Conservation (phyloP, 92 coral and sea anemone species). For the Blastomussa wellsi region DNA sequence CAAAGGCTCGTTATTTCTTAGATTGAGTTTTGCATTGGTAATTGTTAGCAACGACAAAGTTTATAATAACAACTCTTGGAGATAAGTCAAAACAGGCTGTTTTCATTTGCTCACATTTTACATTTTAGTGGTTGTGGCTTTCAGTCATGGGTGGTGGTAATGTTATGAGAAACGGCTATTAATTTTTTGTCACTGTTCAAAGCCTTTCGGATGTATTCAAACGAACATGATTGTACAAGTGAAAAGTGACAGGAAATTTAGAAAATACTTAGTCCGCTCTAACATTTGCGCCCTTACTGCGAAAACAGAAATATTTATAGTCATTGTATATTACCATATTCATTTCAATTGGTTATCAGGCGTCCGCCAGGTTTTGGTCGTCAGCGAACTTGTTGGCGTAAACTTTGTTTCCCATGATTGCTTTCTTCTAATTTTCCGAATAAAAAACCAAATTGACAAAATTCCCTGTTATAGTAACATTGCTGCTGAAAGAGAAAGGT, state of each 20-base stretch:
- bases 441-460: not conserved
- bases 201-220: not conserved
- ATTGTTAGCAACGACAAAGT: conserved; percentile 10
- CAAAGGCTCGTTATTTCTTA: not conserved
- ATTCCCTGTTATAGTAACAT: not conserved
- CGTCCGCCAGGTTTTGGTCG: too few species aligned
- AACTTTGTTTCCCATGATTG: too few species aligned
- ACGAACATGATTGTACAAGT: not conserved
- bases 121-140: not conserved
- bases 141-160: not conserved
- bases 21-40: not conserved
- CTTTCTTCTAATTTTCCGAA: too few species aligned
- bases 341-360: too few species aligned
- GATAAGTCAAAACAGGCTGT: not conserved
- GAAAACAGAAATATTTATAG: not conserved
- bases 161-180: not conserved
- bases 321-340: too few species aligned
- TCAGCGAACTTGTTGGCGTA: too few species aligned
- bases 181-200: too few species aligned
- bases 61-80: not conserved
- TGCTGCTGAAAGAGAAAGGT: not conserved
- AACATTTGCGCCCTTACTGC: not conserved
- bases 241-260: not conserved
- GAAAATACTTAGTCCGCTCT: not conserved
- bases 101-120: too few species aligned